Evolutionary conservation across 2,113 vertebrate genomes (phyloP).

Genomic region (Trachemys scripta): DNA sequence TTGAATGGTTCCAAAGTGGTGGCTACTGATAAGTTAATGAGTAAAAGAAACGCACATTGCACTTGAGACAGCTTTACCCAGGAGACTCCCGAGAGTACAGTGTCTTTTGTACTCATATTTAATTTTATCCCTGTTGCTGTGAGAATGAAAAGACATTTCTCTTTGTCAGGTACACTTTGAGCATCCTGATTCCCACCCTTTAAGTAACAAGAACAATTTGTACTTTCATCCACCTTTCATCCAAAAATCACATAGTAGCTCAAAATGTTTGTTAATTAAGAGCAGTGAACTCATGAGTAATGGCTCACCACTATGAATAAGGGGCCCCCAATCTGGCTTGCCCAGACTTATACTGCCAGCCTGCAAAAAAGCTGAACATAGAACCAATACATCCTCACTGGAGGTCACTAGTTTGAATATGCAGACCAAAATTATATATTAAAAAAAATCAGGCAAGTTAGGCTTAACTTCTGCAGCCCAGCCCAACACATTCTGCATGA

Average conservation of each 20-base stretch:
- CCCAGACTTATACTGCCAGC: background rate
- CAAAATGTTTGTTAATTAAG: background rate
- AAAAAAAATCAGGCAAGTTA: background rate
- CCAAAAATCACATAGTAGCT: background rate
- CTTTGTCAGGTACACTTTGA: background rate
- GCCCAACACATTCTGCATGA: background rate
- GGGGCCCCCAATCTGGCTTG: background rate
- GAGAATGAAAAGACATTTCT: background rate
- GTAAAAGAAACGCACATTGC: background rate
- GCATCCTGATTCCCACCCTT: background rate
- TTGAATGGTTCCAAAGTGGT: background rate
- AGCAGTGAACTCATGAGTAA: rapidly evolving
- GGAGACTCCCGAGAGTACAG: background rate
- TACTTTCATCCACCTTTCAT: background rate
- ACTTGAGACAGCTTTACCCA: background rate
- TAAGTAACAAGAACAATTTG: background rate
- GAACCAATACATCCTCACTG: background rate
- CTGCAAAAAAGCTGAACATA: too few relatives aligned
- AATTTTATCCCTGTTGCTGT: background rate
- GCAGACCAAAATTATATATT: background rate
- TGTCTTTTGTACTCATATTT: background rate
- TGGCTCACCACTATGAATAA: background rate
- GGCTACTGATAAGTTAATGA: background rate
- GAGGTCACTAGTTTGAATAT: background rate
- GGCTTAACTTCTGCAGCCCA: background rate